Evolutionary conservation across 2,113 vertebrate genomes (phyloP).

Genomic region (Ictidomys tridecemlineatus): DNA sequence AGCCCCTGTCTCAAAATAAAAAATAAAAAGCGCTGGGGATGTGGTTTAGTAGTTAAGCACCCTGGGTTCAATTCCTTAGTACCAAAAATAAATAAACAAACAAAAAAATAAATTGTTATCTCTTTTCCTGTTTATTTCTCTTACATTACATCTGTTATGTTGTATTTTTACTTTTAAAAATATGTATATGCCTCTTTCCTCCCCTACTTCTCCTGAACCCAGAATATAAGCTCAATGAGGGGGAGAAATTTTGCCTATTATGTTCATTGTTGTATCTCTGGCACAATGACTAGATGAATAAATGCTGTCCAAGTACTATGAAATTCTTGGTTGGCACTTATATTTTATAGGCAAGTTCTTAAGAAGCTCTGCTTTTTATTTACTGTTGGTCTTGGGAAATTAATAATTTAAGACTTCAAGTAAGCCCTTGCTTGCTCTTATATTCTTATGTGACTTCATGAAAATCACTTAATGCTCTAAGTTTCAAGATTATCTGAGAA

Average conservation of each 20-base stretch:
- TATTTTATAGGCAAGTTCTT: not conserved
- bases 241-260: not conserved
- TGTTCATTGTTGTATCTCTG: not conserved
- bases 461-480: constrained; percentile 1
- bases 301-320: not conserved
- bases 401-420: constrained; percentile 12
- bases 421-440: not conserved
- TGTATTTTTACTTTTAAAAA: constrained; percentile 12
- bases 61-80: too few species aligned
- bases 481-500: constrained; percentile 21
- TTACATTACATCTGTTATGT: not conserved
- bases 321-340: not conserved
- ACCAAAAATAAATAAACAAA: too few species aligned
- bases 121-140: not conserved
- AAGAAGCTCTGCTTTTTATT: not conserved
- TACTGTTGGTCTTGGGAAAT: not conserved
- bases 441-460: not conserved
- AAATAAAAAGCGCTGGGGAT: too few species aligned
- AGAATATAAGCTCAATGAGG: not conserved
- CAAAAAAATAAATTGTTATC: not conserved
- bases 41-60: too few species aligned
- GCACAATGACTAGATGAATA: not conserved
- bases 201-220: not conserved
- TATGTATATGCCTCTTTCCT: not conserved
- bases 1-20: too few species aligned